Evolutionary conservation across 2,113 vertebrate genomes (phyloP), one percentile per base, ranked within the genome.

Genomic region (Sarotherodon lohbergeri): DNA sequence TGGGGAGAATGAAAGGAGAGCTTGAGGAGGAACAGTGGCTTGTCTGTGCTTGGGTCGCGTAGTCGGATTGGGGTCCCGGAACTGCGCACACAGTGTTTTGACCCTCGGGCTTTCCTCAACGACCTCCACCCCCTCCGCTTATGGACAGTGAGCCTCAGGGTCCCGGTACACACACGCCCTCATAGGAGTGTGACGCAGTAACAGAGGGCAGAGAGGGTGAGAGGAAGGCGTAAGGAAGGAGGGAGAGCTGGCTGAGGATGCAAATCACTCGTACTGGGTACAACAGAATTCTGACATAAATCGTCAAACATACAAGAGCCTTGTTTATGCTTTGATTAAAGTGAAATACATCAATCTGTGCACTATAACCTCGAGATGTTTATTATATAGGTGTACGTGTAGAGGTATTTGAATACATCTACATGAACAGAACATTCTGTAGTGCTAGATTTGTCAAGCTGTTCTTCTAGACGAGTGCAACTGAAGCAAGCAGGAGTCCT

Each of bases 51-150:
- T 22, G 83, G 83, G 83, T 80, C 48, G 39, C 84, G 88, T 87
- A 85, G 89, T 89, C 81, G 16, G 85, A 90, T 82, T 87, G 87
- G 90, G 95, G 93, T 94, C 93, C 94, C 93, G 95, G 95, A 96
- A 96, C 94, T 96, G 92, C 93, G 93, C 96, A 94, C 95, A 95
- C 93, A 95, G 95, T 94, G 95, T 92, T 94, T 90, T 94, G 95
- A 96, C 96, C 96, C 94, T 88, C 84, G 89, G 90, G 94, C 92
- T 94, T 83, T 91, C 90, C 85, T 87, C 92, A 9, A 12, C 2
- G 92, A 91, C 93, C 90, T 83, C 92, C 90, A 90, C 90, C 93
- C 93, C 86, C 93, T 93, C 91, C 63, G 86, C 91, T 93, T 89
- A 90, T 78, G 88, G 92, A 94, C 73, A 86, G 86, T 66, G 84